Base-by-base conservation (phyloP, 2,113 vertebrate genomes). In the Gallinago media region DNA sequence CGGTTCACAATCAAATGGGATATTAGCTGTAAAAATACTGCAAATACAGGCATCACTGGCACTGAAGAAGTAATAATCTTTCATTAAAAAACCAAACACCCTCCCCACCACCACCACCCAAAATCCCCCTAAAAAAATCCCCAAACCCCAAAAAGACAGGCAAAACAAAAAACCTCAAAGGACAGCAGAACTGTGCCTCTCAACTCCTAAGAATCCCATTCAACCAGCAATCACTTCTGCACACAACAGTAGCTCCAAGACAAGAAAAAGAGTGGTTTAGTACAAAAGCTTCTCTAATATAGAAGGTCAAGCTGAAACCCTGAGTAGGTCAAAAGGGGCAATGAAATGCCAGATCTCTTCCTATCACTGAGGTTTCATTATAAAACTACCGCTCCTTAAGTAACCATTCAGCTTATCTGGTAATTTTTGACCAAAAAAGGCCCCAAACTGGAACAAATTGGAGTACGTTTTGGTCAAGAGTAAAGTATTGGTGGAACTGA, bases 241-340 rank as follows among this genome's bases (percentile, higher is more conserved):
- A 70, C 25, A 71, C 26, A 92, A 72, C 47, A 55, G 81, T 2
- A 72, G 44, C 68, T 63, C 18, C 49, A 89, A 85, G 31, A 61
- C 36, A 96, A 95, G 36, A 16, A 17, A 82, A 81, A 72, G 32
- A 79, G 22, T 32, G 19, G 26, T 68, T 82, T 54, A 89, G 40
- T 58, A 93, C 85, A 89, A 89, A 94, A 96, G 74, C 54, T 73
- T 79, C 63, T 58, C 36, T 58, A 85, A 66, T 7, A 59, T 66
- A 75, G 49, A 76, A 90, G 88, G 94, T 93, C 88, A 94, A 85
- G 72, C 78, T 54, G 49, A 84, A 96, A 87, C 19, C 18, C 34
- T 66, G 56, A 71, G 88, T 44, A 75, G 58, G 85, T 95, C 58
- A 78, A 89, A 92, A 87, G 46, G 54, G 81, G 85, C 62, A 94